These are phyloP conservation scores for Quadroppia sp. DNA, from an alignment of 2,888 invertebrate species.

Conservation along the genomic window DNA sequence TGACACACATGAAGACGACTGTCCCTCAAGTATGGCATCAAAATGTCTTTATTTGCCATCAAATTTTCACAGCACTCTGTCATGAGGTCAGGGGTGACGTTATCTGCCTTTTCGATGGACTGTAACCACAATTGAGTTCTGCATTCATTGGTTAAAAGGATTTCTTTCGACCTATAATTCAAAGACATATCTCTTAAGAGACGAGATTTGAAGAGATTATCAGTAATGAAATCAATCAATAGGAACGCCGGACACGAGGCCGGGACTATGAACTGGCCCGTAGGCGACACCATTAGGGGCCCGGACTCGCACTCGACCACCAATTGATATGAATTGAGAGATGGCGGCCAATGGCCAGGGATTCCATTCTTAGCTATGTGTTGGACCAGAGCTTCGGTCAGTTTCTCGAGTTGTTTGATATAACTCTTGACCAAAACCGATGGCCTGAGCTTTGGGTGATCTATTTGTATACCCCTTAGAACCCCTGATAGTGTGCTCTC, in stretches of 20 bases:
- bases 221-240: conserved; percentile 74
- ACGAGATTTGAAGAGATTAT: conserved; percentile 70
- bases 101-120: conserved; percentile 80
- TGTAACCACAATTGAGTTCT: conserved; percentile 61
- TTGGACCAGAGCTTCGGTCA: conserved; percentile 79
- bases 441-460: conserved; percentile 75
- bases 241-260: conserved; percentile 83
- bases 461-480: conserved; percentile 74
- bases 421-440: conserved; percentile 81
- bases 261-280: conserved; percentile 87
- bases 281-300: conserved; percentile 85
- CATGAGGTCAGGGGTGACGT: conserved; percentile 83
- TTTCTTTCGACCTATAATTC: conserved; percentile 62
- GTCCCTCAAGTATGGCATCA: conserved; percentile 60
- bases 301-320: conserved; percentile 89
- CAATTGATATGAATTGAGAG: conserved; percentile 70
- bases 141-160: conserved; percentile 65
- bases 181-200: conserved; percentile 56
- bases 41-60: conserved; percentile 54
- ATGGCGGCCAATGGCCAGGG: conserved; percentile 68
- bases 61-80: conserved; percentile 75
- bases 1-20: conserved; percentile 75
- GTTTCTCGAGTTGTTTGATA: conserved; percentile 72
- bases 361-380: conserved; percentile 64
- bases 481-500: conserved; percentile 39